Conservation (phyloP, 2,888 invertebrate genomes). For the Leucoptera coffeella region DNA sequence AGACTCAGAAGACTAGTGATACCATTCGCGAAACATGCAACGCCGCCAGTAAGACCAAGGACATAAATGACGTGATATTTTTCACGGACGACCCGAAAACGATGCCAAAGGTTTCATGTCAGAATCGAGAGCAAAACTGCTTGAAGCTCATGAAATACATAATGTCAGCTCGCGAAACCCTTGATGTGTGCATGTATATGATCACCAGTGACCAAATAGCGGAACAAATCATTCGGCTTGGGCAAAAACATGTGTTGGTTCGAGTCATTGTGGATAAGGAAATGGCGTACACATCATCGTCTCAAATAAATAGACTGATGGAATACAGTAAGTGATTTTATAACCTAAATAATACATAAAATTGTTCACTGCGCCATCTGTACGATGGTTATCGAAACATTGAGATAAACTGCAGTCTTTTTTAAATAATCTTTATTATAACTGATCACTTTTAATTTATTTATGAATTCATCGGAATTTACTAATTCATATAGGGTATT, state of each 20-base stretch:
- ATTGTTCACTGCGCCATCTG: no score
- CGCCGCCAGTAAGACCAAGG: slow-evolving; percentile 22
- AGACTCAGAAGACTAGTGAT: slow-evolving; percentile 11
- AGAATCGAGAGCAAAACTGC: slow-evolving; percentile 37
- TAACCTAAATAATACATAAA: no score
- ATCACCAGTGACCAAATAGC: slow-evolving; percentile 41
- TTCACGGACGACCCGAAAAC: slow-evolving; percentile 39
- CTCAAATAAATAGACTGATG: slow-evolving; percentile 35
- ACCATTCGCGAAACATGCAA: slow-evolving; percentile 18
- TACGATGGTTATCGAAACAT: no score
- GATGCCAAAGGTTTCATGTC: slow-evolving; percentile 27
- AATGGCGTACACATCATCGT: slow-evolving; percentile 39
- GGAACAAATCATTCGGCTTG: slow-evolving; percentile 38
- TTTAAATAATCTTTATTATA: no score
- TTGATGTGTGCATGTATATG: slow-evolving; percentile 46
- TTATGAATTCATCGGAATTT: no score
- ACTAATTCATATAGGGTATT: no score
- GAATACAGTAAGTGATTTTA: slow-evolving; percentile 32
- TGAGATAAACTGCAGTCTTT: no score
- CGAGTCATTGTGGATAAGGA: slow-evolving; percentile 43
- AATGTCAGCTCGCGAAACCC: slow-evolving; percentile 39
- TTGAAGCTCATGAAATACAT: slow-evolving; percentile 41
- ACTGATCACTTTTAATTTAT: no score
- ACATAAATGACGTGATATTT: slow-evolving; percentile 42
- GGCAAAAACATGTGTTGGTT: slow-evolving; percentile 38